A percentile compares a stretch with the other conserved stretches of the same genome.
Conservation (phyloP, 1,140 invertebrate species). For the Melitaea cinxia region DNA sequence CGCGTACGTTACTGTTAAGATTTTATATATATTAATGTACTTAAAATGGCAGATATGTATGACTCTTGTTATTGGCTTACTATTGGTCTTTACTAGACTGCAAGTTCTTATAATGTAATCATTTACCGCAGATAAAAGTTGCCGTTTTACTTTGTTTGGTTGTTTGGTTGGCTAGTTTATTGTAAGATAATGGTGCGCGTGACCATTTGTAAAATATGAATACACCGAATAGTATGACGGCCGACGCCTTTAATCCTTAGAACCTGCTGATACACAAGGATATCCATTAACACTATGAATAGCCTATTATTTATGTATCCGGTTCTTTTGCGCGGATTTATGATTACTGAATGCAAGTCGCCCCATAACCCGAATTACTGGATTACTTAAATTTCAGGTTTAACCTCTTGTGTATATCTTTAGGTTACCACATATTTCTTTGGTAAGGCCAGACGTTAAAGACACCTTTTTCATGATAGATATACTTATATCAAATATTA, state of each 20-base stretch:
- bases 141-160: too few species aligned
- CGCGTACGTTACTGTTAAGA: too few species aligned
- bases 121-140: not conserved
- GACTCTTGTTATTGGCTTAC: too few species aligned
- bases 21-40: too few species aligned
- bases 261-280: constrained; percentile 4
- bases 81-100: too few species aligned
- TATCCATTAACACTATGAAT: constrained; percentile 7
- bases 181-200: constrained; percentile 1
- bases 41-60: too few species aligned
- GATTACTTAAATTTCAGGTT: constrained; percentile 21
- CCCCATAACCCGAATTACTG: constrained; percentile 19
- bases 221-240: not conserved
- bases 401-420: constrained; percentile 9
- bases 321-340: constrained; percentile 17
- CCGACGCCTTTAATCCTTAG: not conserved
- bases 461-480: too few species aligned
- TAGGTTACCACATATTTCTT: not conserved
- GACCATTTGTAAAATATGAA: not conserved
- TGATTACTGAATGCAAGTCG: constrained; percentile 17
- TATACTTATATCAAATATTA: too few species aligned
- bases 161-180: too few species aligned
- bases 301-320: constrained; percentile 20
- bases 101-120: too few species aligned
- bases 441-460: too few species aligned